Conservation (phyloP, 92 coral and sea anemone species). For the Parazoanthus darwini region DNA sequence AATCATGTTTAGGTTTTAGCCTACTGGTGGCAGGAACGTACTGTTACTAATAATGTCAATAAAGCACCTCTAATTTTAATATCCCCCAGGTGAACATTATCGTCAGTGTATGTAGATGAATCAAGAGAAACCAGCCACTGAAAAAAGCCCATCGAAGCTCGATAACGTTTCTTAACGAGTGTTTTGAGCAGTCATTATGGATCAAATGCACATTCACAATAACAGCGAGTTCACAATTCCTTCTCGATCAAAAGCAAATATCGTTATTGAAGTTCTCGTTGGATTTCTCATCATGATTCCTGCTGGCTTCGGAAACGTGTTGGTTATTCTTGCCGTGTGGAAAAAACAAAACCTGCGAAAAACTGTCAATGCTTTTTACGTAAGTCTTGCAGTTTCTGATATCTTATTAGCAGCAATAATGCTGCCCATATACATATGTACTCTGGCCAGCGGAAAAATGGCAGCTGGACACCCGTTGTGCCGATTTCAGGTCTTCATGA, state of each 20-base stretch:
- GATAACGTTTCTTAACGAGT: not conserved
- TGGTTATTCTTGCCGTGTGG: conserved; percentile 50
- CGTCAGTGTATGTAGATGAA: no score
- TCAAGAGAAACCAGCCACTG: not conserved
- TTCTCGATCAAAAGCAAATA: conserved; percentile 36
- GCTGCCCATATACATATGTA: conserved; percentile 47
- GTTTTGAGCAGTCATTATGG: not conserved
- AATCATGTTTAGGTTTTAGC: not conserved
- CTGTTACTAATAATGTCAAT: no score
- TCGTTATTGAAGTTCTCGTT: conserved; percentile 30
- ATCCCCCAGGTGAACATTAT: no score
- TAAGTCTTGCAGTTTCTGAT: conserved; percentile 48
- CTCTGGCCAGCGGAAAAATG: conserved; percentile 38
- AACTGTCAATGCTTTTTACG: conserved; percentile 41
- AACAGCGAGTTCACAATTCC: not conserved
- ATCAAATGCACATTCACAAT: not conserved
- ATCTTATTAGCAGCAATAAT: conserved; percentile 43
- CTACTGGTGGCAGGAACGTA: not conserved
- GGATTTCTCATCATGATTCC: conserved; percentile 41
- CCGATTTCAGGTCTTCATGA: conserved; percentile 50
- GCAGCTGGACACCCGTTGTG: conserved; percentile 35
- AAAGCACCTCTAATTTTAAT: no score
- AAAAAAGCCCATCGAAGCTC: not conserved
- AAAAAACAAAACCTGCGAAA: conserved; percentile 46
- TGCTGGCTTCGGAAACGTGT: conserved; percentile 42